Base-by-base conservation (phyloP, 2,113 vertebrate species). In the Lanius collurio region DNA sequence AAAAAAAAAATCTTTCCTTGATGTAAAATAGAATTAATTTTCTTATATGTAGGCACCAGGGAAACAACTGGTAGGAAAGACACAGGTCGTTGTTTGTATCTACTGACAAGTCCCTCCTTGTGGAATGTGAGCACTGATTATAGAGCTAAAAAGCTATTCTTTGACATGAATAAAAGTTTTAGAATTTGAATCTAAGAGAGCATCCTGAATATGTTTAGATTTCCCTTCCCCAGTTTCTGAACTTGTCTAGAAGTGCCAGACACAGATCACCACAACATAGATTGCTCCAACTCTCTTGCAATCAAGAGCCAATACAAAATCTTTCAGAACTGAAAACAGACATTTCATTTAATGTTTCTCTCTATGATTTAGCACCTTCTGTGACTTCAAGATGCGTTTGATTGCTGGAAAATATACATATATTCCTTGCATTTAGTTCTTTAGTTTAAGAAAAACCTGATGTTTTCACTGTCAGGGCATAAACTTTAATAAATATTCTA, bases 401-500 rank as follows among this genome's bases (percentile, higher is more conserved):
- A 84, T 35, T 89, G 47, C 11, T 85, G 55, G 24, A 52, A 7
- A 89, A 42, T 78, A 59, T 35, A 65, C 39, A 55, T 65, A 21
- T 13, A 77, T 28, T 83, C 69, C 42, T 88, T 83, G 10, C 24
- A n/a, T 82, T 68, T 73, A 59, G 17, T 73, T 93, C 13, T 94
- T 93, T 55, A 73, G n/a, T 91, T 82, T 77, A 42, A 90, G 63
- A 70, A 63, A 65, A 65, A 57, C 35, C 1, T 8, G 2, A 13
- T 59, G 5, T 33, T 76, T 47, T 89, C 83, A n/a, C 53, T 67
- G 55, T 16, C 11, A 15, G 49, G 28, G 30, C 8, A 21, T 56
- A 87, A 90, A 83, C 3, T 73, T 93, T 75, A 57, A 62, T 81
- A 92, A 83, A 93, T 83, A 77, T 81, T 91, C 77, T 93, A 70